Evolutionary conservation across 2,797 vertebrate species (phyloP).

Genomic region (Sebastes nivosus): DNA sequence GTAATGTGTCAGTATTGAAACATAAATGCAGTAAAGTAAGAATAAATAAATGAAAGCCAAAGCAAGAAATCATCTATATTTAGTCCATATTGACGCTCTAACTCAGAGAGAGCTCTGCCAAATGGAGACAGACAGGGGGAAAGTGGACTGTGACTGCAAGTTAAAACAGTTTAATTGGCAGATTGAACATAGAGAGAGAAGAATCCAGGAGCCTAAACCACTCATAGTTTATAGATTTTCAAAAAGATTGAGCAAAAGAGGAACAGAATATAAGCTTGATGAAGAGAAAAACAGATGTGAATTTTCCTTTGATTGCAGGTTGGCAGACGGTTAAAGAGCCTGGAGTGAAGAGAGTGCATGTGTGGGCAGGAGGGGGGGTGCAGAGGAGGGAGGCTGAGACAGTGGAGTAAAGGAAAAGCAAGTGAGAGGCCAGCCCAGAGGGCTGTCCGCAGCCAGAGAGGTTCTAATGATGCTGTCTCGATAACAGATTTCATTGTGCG

Average conservation of each 20-base stretch:
- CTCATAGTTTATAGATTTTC: background rate
- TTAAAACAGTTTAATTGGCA: conserved; percentile 27
- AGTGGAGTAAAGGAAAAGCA: conserved; percentile 22
- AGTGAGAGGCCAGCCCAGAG: conserved; percentile 22
- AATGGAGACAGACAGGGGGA: conserved; percentile 14
- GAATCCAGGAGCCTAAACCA: background rate
- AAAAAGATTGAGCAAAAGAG: background rate
- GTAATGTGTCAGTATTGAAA: background rate
- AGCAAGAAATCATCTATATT: background rate
- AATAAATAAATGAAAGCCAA: background rate
- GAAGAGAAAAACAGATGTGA: conserved; percentile 14
- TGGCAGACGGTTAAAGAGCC: conserved; percentile 28
- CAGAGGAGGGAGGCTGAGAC: conserved; percentile 11
- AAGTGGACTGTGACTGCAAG: background rate
- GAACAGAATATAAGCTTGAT: background rate
- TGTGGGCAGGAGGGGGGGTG: background rate
- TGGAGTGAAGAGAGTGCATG: conserved; percentile 14
- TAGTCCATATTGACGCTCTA: background rate
- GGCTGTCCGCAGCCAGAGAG: conserved; percentile 44
- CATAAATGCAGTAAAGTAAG: background rate
- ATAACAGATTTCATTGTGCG: conserved; percentile 44
- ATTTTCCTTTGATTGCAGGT: conserved; percentile 43
- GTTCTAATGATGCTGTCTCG: conserved; percentile 59
- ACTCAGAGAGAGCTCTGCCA: background rate
- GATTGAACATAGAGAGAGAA: background rate